Evolutionary conservation across 1,140 invertebrate genomes (phyloP), one percentile per base, ranked within the genome.

Genomic region (Philopotamus ludificatus): DNA sequence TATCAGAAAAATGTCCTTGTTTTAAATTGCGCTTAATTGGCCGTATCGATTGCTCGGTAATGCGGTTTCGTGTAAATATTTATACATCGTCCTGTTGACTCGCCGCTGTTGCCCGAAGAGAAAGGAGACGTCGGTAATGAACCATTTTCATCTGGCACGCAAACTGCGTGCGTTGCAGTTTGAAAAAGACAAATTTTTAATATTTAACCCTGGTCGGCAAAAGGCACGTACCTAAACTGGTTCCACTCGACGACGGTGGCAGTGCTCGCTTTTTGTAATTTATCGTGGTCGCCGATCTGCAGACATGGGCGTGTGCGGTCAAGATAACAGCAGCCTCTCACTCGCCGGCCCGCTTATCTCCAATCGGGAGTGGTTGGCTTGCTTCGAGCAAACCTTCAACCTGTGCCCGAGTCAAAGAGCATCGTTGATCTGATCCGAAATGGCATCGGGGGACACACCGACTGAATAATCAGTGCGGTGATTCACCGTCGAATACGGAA

Each of bases 171-270:
- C 44, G 18, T n/a, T n/a, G n/a, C n/a, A n/a, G n/a, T n/a, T n/a
- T n/a, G 44, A 9, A 15, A 7, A 47, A 20, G 4, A 20, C 8
- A 7, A 7, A 47, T 12, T 12, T 8, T 20, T 15, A 7, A 47
- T 47, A 47, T 47, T 15, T 47, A 4, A 16, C 7, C 44, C 44
- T 4, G 44, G 18, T 47, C 4, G 10, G 15, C 44, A 16, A 47
- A 47, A 47, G 15, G 44, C 15, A 47, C 15, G 44, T 47, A 47
- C 44, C 44, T 16, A 47, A 47, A 47, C 44, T 47, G 44, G 44
- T 47, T 47, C 18, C 44, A 47, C 12, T 4, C 28, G 28, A 7
- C n/a, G n/a, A n/a, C n/a, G n/a, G n/a, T n/a, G n/a, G n/a, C n/a
- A n/a, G n/a, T 4, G 7, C 8, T 4, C 15, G 44, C 10, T 47